Conservation (phyloP, 92 coral and sea anemone species). For the Ricordea florida region DNA sequence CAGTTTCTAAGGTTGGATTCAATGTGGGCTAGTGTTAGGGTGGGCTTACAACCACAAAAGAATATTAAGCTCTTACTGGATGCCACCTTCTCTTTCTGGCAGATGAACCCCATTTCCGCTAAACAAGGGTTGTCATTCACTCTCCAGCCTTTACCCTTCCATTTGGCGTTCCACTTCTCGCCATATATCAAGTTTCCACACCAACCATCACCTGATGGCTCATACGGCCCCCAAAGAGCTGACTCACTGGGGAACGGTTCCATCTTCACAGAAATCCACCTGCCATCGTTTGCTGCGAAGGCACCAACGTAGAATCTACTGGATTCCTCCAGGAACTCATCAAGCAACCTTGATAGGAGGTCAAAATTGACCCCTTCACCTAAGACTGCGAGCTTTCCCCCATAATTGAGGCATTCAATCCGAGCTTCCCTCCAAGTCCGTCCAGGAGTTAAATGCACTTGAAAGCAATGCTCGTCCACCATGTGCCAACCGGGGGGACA, state of each 20-base stretch:
- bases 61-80: neutral
- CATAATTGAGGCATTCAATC: neutral
- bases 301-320: neutral
- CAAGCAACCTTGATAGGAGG: neutral
- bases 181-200: constrained; percentile 50
- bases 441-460: neutral
- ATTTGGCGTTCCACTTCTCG: neutral
- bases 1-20: no score
- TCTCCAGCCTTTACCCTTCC: constrained; percentile 66
- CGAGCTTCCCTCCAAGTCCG: neutral
- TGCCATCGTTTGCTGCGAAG: neutral
- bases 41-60: neutral
- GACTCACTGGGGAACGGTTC: neutral
- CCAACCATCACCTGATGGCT: constrained; percentile 64
- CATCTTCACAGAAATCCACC: neutral
- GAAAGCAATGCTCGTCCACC: neutral
- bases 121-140: constrained; percentile 53
- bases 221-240: constrained; percentile 56
- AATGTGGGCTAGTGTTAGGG: neutral
- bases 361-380: neutral
- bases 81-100: constrained; percentile 26
- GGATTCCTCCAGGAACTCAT: neutral
- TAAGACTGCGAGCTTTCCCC: neutral
- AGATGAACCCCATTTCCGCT: constrained; percentile 22
- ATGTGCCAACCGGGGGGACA: constrained; percentile 34